Evolutionary conservation across 2,888 invertebrate species (phyloP).

Genomic region (Synergus japonicus): DNA sequence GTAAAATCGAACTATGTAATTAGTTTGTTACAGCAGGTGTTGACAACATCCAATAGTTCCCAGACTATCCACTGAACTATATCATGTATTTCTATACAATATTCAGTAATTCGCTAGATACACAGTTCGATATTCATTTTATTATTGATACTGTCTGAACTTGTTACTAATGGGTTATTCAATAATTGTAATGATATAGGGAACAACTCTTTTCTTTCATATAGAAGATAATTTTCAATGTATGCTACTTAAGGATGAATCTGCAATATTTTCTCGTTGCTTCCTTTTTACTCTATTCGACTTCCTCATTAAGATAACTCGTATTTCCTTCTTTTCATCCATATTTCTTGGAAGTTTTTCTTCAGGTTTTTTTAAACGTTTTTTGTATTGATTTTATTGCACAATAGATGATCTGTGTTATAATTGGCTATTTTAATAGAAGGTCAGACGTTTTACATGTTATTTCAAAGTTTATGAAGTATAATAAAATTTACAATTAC

Average conservation of each 20-base stretch:
- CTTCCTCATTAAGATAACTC: background rate
- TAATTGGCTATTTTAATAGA: background rate
- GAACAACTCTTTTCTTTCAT: background rate
- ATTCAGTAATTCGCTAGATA: background rate
- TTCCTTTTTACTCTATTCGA: background rate
- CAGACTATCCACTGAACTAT: background rate
- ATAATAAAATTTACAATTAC: background rate
- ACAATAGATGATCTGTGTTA: background rate
- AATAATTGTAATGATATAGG: background rate
- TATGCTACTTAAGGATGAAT: background rate
- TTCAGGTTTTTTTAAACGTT: background rate
- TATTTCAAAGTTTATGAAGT: background rate
- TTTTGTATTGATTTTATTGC: background rate
- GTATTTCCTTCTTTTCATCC: background rate
- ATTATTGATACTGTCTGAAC: background rate
- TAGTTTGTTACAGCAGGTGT: conserved; percentile 9
- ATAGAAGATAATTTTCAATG: background rate
- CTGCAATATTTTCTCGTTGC: background rate
- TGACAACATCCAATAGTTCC: conserved; percentile 1
- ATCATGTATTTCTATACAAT: conserved; percentile 12
- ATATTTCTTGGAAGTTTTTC: background rate
- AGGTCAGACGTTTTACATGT: background rate
- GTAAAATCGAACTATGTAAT: conserved; percentile 32
- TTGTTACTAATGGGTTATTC: background rate
- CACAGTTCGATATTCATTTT: background rate